Evolutionary conservation across 2,113 vertebrate species (phyloP).

Genomic region (Lanius ludovicianus): DNA sequence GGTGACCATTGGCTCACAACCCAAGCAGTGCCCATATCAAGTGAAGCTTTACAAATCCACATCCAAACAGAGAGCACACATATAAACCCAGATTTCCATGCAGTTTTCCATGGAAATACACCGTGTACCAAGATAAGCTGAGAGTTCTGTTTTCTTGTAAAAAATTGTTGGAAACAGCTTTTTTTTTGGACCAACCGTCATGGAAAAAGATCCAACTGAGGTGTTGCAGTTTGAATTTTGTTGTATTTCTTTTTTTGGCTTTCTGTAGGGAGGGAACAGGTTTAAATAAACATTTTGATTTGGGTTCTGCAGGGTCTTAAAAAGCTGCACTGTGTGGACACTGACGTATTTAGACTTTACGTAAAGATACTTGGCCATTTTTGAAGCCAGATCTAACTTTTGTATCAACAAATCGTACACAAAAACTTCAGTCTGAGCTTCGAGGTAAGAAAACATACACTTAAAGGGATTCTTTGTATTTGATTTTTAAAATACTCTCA

Average conservation of each 20-base stretch:
- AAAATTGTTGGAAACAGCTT: slow-evolving; percentile 9
- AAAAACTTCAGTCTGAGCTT: slow-evolving; percentile 55
- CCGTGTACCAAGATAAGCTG: background rate
- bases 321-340: slow-evolving; percentile 65
- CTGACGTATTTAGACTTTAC: slow-evolving; percentile 50
- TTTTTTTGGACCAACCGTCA: slow-evolving; percentile 18
- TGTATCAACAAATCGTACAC: slow-evolving; percentile 63
- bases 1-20: background rate
- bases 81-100: background rate
- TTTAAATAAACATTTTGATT: slow-evolving; percentile 73
- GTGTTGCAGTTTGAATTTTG: slow-evolving; percentile 60
- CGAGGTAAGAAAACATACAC: slow-evolving; percentile 55
- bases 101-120: slow-evolving; percentile 15
- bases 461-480: slow-evolving; percentile 60
- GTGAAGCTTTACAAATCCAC: background rate
- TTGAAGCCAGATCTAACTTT: slow-evolving; percentile 60
- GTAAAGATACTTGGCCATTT: slow-evolving; percentile 49
- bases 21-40: background rate
- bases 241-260: slow-evolving; percentile 60
- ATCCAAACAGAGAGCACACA: background rate
- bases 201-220: slow-evolving; percentile 51
- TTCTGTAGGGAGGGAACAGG: slow-evolving; percentile 49
- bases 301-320: slow-evolving; percentile 35
- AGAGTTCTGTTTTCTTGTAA: background rate
- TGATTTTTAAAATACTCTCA: slow-evolving; percentile 55